Base-by-base conservation (phyloP, 2,888 invertebrate genomes). In the Opisthograptis luteolata region DNA sequence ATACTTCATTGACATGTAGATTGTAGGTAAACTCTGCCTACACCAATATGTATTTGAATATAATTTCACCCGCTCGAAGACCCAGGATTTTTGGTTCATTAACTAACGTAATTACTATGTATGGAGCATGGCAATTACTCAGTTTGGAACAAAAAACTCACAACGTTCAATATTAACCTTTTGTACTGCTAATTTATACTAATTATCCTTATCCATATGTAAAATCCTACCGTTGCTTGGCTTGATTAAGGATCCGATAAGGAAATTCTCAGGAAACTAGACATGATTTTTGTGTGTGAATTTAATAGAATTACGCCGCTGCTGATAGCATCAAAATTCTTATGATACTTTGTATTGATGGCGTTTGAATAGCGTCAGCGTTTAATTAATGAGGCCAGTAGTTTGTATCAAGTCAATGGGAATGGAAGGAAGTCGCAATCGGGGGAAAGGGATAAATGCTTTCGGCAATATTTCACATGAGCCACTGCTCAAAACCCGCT, bases 381-480 rank as follows among this genome's bases (percentile, higher is more conserved):
- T 28, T 48, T 42, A 48, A 50, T 51, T 41, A 47, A 50, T 55
- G 17, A 55, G n/a, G 45, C 30, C 30, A 48, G 35, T 44, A 32
- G 15, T 46, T 44, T 56, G 60, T 68, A 61, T 71, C 55, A 61
- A 70, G 52, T 62, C 60, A 62, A 72, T 71, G 64, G 66, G 62
- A 70, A 70, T 67, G 60, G 66, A 53, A 66, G 60, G 66, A 53
- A 66, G 48, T 53, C 61, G 66, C 62, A 67, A 68, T 68, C 68
- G 68, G 63, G 60, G 58, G 60, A 64, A 70, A 72, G 67, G 70
- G 70, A 73, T 73, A 71, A 37, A 42, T 31, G 36, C 72, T 76
- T 71, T 76, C 66, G 66, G 62, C 73, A 71, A 65, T 64, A 59
- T 52, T 66, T 63, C 57, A 57, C 51, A 48, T 37, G 12, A 58